Percentiles rank a stretch among this genome's conserved stretches.
Evolutionary conservation across 2,888 invertebrate species (phyloP).

Genomic region (Xanthia togata): DNA sequence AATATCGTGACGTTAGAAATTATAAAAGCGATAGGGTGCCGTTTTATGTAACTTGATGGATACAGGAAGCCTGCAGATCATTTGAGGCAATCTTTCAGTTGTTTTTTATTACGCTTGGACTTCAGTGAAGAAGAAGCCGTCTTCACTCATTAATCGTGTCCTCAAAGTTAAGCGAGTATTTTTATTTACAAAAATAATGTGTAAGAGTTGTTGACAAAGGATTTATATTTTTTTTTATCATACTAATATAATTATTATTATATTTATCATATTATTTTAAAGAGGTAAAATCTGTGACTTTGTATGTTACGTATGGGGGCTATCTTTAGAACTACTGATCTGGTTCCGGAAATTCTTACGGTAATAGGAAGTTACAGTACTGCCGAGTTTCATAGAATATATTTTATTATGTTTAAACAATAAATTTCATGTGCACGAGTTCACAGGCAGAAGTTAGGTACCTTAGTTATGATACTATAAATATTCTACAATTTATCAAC

Average conservation of each 20-base stretch:
- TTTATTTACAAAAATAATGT: not conserved
- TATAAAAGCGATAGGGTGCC: not conserved
- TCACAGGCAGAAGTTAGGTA: not conserved
- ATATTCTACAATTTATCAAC: not conserved
- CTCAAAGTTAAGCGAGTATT: not conserved
- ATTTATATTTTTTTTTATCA: too few relatives aligned
- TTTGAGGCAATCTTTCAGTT: not conserved
- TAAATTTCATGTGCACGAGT: too few relatives aligned
- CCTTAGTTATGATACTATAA: not conserved
- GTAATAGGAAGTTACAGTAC: not conserved
- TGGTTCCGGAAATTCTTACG: not conserved
- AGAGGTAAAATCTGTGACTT: too few relatives aligned
- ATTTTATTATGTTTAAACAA: too few relatives aligned
- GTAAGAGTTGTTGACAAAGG: too few relatives aligned
- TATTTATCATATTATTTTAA: too few relatives aligned
- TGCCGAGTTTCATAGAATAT: too few relatives aligned
- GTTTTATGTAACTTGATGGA: not conserved
- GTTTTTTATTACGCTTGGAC: not conserved
- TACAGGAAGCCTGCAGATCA: not conserved
- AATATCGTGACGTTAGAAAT: not conserved
- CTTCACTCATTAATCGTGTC: not conserved
- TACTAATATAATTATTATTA: too few relatives aligned
- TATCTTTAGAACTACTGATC: not conserved
- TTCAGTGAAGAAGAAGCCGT: not conserved
- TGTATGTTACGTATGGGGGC: not conserved